These are phyloP conservation scores for Ciconia maguari DNA, from an alignment of 2,113 vertebrate genomes.

Conservation along the genomic window DNA sequence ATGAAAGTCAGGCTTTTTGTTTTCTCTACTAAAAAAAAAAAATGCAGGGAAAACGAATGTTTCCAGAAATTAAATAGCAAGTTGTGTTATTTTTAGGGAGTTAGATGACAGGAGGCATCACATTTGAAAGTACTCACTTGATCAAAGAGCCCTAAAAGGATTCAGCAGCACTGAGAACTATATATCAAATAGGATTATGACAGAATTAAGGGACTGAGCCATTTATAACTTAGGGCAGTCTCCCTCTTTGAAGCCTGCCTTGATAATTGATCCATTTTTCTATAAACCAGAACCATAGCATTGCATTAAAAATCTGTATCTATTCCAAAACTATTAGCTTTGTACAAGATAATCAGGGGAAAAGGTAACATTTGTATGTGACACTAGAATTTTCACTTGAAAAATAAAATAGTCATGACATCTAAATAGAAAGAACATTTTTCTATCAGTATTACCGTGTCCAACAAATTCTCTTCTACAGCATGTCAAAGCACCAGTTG, in stretches of 20 bases:
- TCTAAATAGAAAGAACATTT: conserved; percentile 58
- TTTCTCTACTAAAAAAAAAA: neutral
- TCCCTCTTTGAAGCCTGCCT: conserved; percentile 76
- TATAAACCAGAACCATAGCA: conserved; percentile 70
- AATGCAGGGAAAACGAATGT: neutral
- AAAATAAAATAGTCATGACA: conserved; percentile 55
- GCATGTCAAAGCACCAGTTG: conserved; percentile 41
- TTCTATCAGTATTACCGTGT: conserved; percentile 25
- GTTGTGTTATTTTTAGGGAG: conserved; percentile 69
- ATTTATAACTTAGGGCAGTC: conserved; percentile 75
- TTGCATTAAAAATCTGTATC: conserved; percentile 71
- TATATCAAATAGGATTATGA: conserved; percentile 79
- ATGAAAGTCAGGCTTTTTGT: neutral
- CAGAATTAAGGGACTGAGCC: conserved; percentile 75
- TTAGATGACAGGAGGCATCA: conserved; percentile 64
- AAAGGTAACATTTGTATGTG: conserved; percentile 64
- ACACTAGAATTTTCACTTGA: conserved; percentile 58
- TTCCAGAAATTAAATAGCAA: conserved; percentile 67
- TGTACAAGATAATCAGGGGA: conserved; percentile 65
- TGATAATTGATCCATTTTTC: conserved; percentile 73
- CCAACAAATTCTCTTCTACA: conserved; percentile 59
- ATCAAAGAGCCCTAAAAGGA: conserved; percentile 79
- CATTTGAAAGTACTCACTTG: conserved; percentile 72
- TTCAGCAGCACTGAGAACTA: conserved; percentile 70
- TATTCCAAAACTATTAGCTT: conserved; percentile 69